Conservation (phyloP, 2,888 invertebrate species). For the Dasysyrphus albostriatus region DNA sequence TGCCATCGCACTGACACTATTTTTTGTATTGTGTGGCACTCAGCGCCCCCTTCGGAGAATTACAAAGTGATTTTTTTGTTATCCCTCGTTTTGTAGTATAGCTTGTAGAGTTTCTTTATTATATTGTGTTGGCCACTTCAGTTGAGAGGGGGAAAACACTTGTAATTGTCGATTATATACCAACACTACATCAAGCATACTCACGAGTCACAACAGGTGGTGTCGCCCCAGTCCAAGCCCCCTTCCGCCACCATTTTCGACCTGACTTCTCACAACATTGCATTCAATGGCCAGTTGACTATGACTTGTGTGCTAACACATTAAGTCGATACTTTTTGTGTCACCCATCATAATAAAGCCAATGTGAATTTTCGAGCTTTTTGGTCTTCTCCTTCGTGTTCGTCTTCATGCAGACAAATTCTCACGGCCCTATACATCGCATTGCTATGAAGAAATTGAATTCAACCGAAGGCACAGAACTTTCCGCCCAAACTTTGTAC, state of each 20-base stretch:
- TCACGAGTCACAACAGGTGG: slow-evolving; percentile 49
- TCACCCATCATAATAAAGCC: slow-evolving; percentile 37
- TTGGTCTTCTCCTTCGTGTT: slow-evolving; percentile 20
- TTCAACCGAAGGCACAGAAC: slow-evolving; percentile 44
- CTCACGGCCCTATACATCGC: slow-evolving; percentile 46
- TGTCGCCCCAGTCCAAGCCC: neutral
- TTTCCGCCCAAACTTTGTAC: slow-evolving; percentile 23
- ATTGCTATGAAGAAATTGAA: slow-evolving; percentile 15
- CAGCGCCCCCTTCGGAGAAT: slow-evolving; percentile 59
- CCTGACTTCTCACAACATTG: slow-evolving; percentile 15
- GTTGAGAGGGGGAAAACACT: slow-evolving; percentile 54
- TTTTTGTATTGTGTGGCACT: slow-evolving; percentile 17
- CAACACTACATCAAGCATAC: slow-evolving; percentile 43
- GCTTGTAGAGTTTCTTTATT: slow-evolving; percentile 34
- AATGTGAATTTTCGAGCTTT: slow-evolving; percentile 67
- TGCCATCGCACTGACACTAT: slow-evolving; percentile 38
- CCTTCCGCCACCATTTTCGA: slow-evolving; percentile 15
- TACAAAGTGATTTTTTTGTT: slow-evolving; percentile 72
- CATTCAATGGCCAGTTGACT: slow-evolving; percentile 39
- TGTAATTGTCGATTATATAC: slow-evolving; percentile 71
- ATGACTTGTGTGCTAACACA: slow-evolving; percentile 64
- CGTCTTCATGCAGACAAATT: slow-evolving; percentile 48
- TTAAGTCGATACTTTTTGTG: slow-evolving; percentile 60
- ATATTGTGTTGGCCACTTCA: slow-evolving; percentile 50
- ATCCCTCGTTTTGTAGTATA: slow-evolving; percentile 52